A percentile compares a stretch with the other conserved stretches of the same genome.
Conservation (phyloP, 1,140 invertebrate species). For the honey bee (Apis mellifera) region DNA sequence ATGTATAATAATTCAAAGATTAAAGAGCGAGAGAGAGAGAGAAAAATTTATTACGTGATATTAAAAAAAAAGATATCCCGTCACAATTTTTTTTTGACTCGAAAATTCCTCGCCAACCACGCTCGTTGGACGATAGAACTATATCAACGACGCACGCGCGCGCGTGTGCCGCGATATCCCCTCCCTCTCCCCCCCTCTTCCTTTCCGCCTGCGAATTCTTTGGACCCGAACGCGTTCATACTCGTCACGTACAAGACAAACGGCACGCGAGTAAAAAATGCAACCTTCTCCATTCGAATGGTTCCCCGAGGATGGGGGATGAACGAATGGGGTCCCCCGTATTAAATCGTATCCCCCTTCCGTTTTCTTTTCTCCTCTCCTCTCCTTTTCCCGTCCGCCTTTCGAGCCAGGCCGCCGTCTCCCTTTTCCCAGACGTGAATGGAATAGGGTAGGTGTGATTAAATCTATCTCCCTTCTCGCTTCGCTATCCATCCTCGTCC, state of each 20-base stretch:
- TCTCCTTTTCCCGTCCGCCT: conserved; percentile 23
- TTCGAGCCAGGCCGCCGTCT: conserved; percentile 23
- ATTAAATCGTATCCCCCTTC: conserved; percentile 58
- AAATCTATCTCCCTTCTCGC: conserved; percentile 43
- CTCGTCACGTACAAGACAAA: conserved; percentile 60
- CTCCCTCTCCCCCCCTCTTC: too few species aligned
- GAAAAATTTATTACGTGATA: too few species aligned
- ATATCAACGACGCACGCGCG: too few species aligned
- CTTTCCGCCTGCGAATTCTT: conserved; percentile 27
- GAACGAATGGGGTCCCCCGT: conserved; percentile 60
- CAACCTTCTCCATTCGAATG: conserved; percentile 47
- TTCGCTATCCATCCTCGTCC: conserved; percentile 27
- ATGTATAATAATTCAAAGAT: too few species aligned
- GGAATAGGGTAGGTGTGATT: conserved; percentile 58
- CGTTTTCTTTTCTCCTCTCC: neutral
- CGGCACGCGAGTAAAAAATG: conserved; percentile 60
- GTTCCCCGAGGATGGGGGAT: conserved; percentile 30
- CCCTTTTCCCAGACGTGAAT: conserved; percentile 47
- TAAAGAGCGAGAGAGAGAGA: too few species aligned
- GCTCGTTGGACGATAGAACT: too few species aligned
- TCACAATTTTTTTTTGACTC: too few species aligned
- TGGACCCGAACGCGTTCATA: conserved; percentile 38
- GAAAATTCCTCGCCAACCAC: too few species aligned
- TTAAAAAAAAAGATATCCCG: too few species aligned
- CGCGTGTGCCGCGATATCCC: conserved; percentile 12